Evolutionary conservation across 2,113 vertebrate genomes (phyloP).

Genomic region (Crotalus viridis): DNA sequence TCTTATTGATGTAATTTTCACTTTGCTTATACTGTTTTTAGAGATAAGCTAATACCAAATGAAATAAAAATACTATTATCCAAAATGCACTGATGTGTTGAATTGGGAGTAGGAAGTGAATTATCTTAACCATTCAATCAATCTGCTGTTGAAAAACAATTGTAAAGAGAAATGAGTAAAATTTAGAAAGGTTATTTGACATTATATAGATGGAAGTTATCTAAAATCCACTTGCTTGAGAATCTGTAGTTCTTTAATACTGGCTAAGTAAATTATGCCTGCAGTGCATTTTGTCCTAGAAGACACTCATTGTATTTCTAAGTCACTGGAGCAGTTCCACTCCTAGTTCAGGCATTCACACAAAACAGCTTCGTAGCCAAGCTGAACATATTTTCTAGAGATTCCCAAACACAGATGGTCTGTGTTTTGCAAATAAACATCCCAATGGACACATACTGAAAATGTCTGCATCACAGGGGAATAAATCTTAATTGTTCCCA

Average conservation of each 20-base stretch:
- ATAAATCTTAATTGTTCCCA: neutral
- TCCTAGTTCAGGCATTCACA: neutral
- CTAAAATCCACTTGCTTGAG: neutral
- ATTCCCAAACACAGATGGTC: slow-evolving; percentile 10
- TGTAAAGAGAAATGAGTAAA: neutral
- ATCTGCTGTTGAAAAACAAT: neutral
- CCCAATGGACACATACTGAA: neutral
- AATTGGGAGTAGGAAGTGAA: neutral
- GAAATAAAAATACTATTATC: neutral
- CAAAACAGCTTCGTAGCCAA: neutral
- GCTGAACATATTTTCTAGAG: neutral
- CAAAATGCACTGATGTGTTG: neutral
- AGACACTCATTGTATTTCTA: neutral
- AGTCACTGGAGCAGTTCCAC: neutral
- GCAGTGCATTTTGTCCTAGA: neutral
- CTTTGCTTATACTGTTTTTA: neutral
- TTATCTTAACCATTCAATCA: neutral
- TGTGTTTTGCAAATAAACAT: slow-evolving; percentile 22
- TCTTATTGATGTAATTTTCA: neutral
- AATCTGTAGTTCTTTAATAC: neutral
- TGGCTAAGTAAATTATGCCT: neutral
- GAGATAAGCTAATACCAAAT: neutral
- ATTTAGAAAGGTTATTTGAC: neutral
- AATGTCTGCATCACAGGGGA: slow-evolving; percentile 8
- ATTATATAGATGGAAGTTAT: neutral